Evolutionary conservation across 2,888 invertebrate species (phyloP), one percentile per base, ranked within the genome.

Genomic region (Torymus tubicola): DNA sequence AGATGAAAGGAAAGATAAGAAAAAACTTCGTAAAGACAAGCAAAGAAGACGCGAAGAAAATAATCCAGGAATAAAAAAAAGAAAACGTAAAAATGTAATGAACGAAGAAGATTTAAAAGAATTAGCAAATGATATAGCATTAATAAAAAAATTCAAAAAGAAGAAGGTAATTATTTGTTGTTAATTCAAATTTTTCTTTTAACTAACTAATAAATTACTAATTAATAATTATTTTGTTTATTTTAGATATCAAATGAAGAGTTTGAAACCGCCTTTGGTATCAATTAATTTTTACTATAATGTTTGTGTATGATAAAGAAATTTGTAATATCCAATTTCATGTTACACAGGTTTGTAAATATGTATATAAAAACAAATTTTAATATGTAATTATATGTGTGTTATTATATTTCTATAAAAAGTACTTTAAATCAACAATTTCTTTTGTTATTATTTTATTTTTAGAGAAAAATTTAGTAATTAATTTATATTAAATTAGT

Each of bases 71-170:
- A 84, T 81, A 67, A 87, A 87, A 61, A 90, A 88, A 84, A 92
- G 92, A 86, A 92, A 93, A 88, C 88, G 92, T 83, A 92, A 93
- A 87, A 87, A 92, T 84, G 91, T 93, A 84, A 93, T 95, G 57
- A 94, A 93, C 2, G 93, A 95, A 85, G 95, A 95, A 83, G 96
- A 97, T 86, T 88, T 96, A 42, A 93, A 94, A 52, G 96, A 97
- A 87, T 87, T 97, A 68, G 95, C 95, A 10, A 94, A 93, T 75
- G 98, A 98, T 88, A 94, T 96, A 69, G 94, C 95, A 8, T 92
- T 98, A 31, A 93, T 97, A 81, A 98, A 97, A 89, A 97, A 96
- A 86, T 91, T 97, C 0, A 98, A 97, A 89, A 96, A 94, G 87
- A 95, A 96, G 85, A 97, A 97, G 91, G 93, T 93, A 85, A 76